These are phyloP conservation scores for Cephus pulcher DNA, from an alignment of 2,888 invertebrate genomes.

Conservation along the genomic window DNA sequence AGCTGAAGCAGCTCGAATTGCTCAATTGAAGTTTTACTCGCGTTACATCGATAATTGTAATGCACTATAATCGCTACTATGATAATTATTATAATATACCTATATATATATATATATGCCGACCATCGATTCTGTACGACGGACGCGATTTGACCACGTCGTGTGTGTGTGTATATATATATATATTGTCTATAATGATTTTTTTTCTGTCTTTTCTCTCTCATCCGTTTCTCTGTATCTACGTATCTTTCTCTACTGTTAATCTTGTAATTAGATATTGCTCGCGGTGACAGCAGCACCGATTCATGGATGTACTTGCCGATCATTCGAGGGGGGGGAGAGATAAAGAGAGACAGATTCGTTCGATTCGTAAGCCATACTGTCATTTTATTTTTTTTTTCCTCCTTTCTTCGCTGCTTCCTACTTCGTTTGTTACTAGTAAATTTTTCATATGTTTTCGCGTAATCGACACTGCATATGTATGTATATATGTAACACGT, in stretches of 20 bases:
- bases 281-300: not conserved
- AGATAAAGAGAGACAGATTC: too few relatives aligned
- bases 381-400: not conserved
- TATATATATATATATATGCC: not conserved
- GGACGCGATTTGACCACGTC: too few relatives aligned
- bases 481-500: not conserved
- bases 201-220: constrained; percentile 16
- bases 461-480: not conserved
- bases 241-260: not conserved
- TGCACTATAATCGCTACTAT: not conserved
- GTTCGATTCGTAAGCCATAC: too few relatives aligned
- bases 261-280: not conserved
- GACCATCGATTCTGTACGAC: too few relatives aligned
- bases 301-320: too few relatives aligned
- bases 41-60: not conserved
- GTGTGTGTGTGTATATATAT: too few relatives aligned
- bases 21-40: constrained; percentile 26
- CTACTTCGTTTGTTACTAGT: not conserved
- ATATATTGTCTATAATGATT: constrained; percentile 9
- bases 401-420: not conserved
- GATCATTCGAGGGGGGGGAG: too few relatives aligned
- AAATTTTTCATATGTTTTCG: not conserved
- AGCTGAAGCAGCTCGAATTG: constrained; percentile 19
- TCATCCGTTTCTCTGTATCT: constrained; percentile 25
- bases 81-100: not conserved